Evolutionary conservation across 1,140 invertebrate species (phyloP).

Genomic region (Bombus cullumanus): DNA sequence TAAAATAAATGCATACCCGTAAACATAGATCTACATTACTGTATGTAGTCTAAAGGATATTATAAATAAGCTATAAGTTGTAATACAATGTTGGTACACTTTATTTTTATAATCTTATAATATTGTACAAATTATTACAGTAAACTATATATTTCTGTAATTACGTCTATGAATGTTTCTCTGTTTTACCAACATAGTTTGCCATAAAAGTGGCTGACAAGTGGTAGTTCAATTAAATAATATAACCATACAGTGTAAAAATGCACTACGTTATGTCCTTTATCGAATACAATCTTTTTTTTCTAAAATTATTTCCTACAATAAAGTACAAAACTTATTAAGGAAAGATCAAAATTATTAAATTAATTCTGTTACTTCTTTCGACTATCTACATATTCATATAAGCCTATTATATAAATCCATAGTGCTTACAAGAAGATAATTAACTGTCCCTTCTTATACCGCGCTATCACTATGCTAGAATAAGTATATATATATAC

Average conservation of each 20-base stretch:
- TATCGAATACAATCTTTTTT: constrained; percentile 55
- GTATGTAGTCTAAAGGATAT: not conserved
- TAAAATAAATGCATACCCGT: not conserved
- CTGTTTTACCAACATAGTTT: constrained; percentile 78
- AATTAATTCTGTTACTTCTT: constrained; percentile 79
- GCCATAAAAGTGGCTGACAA: constrained; percentile 76
- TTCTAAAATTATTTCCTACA: constrained; percentile 79
- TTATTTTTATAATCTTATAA: constrained; percentile 82
- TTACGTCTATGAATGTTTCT: constrained; percentile 80
- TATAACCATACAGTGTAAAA: constrained; percentile 76
- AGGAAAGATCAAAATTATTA: constrained; percentile 78
- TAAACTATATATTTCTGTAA: constrained; percentile 81
- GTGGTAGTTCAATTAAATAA: constrained; percentile 77
- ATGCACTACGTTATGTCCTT: constrained; percentile 67
- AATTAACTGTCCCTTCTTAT: constrained; percentile 60
- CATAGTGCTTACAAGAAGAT: constrained; percentile 71
- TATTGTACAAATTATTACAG: constrained; percentile 83
- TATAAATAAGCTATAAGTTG: constrained; percentile 36
- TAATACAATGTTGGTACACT: constrained; percentile 82
- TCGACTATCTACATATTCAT: constrained; percentile 81
- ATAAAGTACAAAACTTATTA: constrained; percentile 81
- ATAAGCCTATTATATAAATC: constrained; percentile 76
- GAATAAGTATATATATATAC: constrained; percentile 69
- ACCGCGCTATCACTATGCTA: constrained; percentile 65
- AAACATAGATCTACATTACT: not conserved